Evolutionary conservation across 2,888 invertebrate genomes (phyloP).

Genomic region (Allygus modestus): DNA sequence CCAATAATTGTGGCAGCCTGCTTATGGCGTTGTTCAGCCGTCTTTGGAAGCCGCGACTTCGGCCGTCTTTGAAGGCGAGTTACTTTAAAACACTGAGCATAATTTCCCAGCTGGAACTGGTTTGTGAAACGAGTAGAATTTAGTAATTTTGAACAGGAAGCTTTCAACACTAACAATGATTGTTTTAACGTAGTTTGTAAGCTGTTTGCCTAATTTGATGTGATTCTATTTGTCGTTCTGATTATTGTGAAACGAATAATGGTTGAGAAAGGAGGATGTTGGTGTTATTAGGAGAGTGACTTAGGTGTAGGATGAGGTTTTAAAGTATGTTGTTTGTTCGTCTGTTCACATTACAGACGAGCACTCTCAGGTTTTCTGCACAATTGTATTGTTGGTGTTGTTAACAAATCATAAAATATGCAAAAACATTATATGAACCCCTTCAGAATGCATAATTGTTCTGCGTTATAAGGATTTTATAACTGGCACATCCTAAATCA

Average conservation of each 20-base stretch:
- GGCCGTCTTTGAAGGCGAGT: neutral
- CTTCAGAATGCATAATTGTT: too few species aligned
- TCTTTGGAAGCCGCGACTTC: neutral
- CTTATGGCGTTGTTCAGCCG: neutral
- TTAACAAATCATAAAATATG: too few species aligned
- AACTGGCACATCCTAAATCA: too few species aligned
- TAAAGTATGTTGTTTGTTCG: too few species aligned
- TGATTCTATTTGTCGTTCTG: neutral
- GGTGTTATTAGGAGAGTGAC: neutral
- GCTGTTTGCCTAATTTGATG: neutral
- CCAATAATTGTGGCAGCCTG: slow-evolving; percentile 20
- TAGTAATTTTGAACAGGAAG: slow-evolving; percentile 21
- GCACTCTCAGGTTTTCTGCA: too few species aligned
- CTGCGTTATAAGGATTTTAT: too few species aligned
- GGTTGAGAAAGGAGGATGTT: neutral
- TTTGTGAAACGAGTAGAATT: slow-evolving; percentile 1
- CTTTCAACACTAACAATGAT: slow-evolving; percentile 23
- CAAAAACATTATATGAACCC: too few species aligned
- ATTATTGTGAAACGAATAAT: neutral
- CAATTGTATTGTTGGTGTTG: too few species aligned
- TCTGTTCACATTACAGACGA: too few species aligned
- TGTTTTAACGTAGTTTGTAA: neutral
- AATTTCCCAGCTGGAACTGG: slow-evolving; percentile 18
- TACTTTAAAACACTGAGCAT: neutral
- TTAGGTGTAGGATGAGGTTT: too few species aligned